A percentile compares a stretch with the other conserved stretches of the same genome.
Conservation (phyloP, 2,113 vertebrate genomes). For the Cryptoleucopteryx plumbea region DNA sequence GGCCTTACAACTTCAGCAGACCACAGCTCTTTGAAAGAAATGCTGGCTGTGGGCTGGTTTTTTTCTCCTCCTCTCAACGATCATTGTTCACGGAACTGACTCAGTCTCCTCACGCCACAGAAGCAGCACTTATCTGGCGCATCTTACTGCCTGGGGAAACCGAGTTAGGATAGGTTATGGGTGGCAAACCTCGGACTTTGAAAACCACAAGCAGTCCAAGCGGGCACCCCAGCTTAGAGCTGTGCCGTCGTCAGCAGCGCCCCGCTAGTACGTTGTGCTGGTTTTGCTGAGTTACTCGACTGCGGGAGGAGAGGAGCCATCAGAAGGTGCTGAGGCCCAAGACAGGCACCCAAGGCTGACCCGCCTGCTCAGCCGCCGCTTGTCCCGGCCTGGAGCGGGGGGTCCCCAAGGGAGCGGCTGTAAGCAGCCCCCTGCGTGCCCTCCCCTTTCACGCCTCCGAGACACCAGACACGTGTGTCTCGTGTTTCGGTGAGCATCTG, state of each 20-base stretch:
- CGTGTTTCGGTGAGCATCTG: not conserved
- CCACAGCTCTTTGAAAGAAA: not conserved
- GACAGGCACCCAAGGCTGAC: not conserved
- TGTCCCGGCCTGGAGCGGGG: too few species aligned
- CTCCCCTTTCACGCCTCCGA: not conserved
- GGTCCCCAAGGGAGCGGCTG: not conserved
- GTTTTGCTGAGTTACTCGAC: not conserved
- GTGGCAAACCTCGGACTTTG: not conserved
- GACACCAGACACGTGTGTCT: not conserved
- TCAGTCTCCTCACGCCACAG: not conserved
- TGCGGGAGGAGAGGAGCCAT: not conserved
- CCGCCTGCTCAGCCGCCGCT: not conserved
- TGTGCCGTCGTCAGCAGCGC: not conserved
- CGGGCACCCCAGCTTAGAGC: not conserved
- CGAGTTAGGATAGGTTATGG: not conserved
- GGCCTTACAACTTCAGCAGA: not conserved
- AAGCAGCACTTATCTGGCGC: not conserved
- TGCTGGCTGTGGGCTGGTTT: not conserved
- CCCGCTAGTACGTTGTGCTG: not conserved
- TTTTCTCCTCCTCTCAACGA: not conserved
- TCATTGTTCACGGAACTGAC: not conserved
- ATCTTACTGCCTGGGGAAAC: not conserved
- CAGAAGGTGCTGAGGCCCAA: not conserved
- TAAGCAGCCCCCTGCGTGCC: not conserved
- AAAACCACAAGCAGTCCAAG: not conserved